Evolutionary conservation across 2,113 vertebrate genomes (phyloP), one percentile per base, ranked within the genome.

Genomic region (Oenanthe oenanthe): DNA sequence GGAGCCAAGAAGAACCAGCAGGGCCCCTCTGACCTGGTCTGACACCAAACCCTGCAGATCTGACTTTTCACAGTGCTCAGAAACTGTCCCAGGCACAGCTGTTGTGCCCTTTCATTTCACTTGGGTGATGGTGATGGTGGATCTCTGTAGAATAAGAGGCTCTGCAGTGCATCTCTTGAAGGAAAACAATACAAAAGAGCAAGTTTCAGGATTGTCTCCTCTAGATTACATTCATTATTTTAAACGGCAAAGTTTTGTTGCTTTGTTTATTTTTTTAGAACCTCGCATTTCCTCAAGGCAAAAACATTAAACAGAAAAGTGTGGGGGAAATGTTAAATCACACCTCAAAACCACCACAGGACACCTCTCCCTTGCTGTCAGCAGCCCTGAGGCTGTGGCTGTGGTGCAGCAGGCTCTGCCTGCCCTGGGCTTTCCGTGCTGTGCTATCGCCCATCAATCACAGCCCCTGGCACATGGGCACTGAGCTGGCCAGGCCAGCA

Each of bases 391-490:
- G 65, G 65, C 36, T 40, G 56, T 76, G 54, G 2, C 54, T 12
- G 28, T 16, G 51, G 7, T 14, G 21, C 2, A 0, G 11, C 28
- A n/a, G 1, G 7, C 19, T 40, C 31, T 47, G 29, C 4, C 19
- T 51, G 62, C 53, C 72, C 40, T 17, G 67, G n/a, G 24, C n/a
- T n/a, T 15, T 70, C 66, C 20, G 8, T 13, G 51, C 56, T 4
- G 22, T 15, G 29, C 43, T 89, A 56, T 96, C 63, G 0, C 29
- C 31, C 47, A 12, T 19, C 63, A 34, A 20, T 80, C 51, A 19
- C 63, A 70, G 76, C 45, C 56, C 7, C 17, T 0, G 32, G 18
- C 29, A 22, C 1, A 1, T 8, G 26, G 70, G 66, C 80, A 28
- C 8, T 0, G 54, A 40, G 72, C 60, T 12, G 20, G 22, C 36